phyloP scores from a whole-genome alignment of 2,797 vertebrate genomes.

The Sebastolobus altivelis region DNA sequence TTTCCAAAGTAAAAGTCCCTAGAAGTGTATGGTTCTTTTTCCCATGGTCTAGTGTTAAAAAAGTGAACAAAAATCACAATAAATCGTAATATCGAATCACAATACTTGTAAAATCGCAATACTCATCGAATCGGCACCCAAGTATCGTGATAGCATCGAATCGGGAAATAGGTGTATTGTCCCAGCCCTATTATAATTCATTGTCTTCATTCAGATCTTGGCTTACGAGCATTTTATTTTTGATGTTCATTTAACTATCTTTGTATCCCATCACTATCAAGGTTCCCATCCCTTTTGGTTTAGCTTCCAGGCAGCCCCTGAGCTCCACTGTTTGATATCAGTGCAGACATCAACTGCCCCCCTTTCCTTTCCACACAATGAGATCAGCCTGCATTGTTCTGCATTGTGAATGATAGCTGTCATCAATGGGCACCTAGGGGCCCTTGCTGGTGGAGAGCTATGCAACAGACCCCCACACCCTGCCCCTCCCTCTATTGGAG shows the following conservation, averaged over 20 bases:
- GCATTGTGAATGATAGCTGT: conserved; percentile 65
- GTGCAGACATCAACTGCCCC: conserved; percentile 28
- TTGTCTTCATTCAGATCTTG: not conserved
- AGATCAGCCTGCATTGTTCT: conserved; percentile 55
- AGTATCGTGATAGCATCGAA: no score
- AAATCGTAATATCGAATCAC: no score
- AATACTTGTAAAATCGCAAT: no score
- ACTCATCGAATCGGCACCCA: no score
- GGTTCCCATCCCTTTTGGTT: not conserved
- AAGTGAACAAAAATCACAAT: no score
- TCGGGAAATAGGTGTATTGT: no score
- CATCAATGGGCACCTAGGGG: conserved; percentile 49
- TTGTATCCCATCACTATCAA: not conserved
- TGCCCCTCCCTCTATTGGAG: conserved; percentile 50
- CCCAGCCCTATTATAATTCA: not conserved
- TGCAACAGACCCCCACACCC: conserved; percentile 49
- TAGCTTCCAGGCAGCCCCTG: not conserved
- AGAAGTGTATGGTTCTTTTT: no score
- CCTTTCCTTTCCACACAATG: conserved; percentile 24
- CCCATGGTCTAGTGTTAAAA: no score
- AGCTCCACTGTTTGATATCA: conserved; percentile 25
- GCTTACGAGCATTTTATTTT: not conserved
- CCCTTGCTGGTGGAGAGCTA: conserved; percentile 37
- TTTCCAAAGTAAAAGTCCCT: no score
- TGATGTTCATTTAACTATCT: not conserved